Conservation (phyloP, 2,888 invertebrate genomes). For the Fabriciana adippe region DNA sequence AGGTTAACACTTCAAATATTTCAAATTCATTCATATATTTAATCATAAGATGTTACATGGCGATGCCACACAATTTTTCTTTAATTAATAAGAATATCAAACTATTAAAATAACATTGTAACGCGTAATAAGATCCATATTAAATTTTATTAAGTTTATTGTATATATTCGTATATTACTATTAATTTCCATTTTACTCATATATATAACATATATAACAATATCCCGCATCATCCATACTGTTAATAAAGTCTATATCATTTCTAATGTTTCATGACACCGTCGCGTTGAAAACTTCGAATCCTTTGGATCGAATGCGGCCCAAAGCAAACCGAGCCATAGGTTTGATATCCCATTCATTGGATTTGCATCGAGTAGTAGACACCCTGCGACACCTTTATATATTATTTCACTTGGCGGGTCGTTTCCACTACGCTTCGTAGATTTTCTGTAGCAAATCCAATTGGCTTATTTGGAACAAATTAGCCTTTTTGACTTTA, state of each 20-base stretch:
- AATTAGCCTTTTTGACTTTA: constrained; percentile 9
- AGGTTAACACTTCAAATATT: too few species aligned
- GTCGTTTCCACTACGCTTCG: constrained; percentile 40
- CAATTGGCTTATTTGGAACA: constrained; percentile 34
- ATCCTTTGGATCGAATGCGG: constrained; percentile 64
- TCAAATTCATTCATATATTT: too few species aligned
- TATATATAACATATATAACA: background rate
- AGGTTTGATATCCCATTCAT: constrained; percentile 78
- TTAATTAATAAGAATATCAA: too few species aligned
- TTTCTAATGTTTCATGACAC: constrained; percentile 79
- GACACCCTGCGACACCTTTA: constrained; percentile 48
- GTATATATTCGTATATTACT: background rate
- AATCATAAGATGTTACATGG: too few species aligned
- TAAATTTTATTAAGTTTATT: background rate
- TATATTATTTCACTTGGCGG: constrained; percentile 36
- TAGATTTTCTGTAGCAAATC: constrained; percentile 43
- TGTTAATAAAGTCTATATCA: constrained; percentile 58
- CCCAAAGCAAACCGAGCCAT: constrained; percentile 77
- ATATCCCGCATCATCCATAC: constrained; percentile 16
- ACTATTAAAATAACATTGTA: too few species aligned
- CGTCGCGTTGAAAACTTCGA: constrained; percentile 70
- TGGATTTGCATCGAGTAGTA: constrained; percentile 74
- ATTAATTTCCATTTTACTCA: background rate
- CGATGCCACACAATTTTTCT: too few species aligned
- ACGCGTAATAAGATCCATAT: background rate